These are phyloP conservation scores for Penaeus indicus DNA, from an alignment of 1,140 invertebrate species.

Conservation along the genomic window DNA sequence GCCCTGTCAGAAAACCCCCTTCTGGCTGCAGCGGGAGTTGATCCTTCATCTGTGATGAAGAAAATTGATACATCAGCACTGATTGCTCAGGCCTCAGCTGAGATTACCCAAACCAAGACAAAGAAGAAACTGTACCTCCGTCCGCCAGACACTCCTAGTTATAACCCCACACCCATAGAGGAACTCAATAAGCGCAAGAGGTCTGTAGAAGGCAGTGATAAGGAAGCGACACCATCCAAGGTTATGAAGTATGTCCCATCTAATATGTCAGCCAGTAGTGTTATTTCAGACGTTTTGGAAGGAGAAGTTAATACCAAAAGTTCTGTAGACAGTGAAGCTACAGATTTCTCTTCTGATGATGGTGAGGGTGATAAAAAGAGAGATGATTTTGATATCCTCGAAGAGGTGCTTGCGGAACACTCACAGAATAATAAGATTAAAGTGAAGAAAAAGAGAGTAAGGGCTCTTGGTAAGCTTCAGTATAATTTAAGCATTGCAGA, in stretches of 20 bases:
- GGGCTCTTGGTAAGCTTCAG: constrained; percentile 41
- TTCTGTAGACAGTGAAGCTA: constrained; percentile 66
- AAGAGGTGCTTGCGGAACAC: constrained; percentile 68
- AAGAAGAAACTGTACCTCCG: constrained; percentile 61
- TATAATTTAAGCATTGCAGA: constrained; percentile 45
- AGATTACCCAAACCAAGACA: constrained; percentile 66
- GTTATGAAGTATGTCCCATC: constrained; percentile 48
- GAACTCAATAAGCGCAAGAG: constrained; percentile 73
- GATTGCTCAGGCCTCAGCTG: constrained; percentile 70
- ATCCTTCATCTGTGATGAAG: constrained; percentile 68
- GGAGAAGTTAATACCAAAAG: constrained; percentile 7
- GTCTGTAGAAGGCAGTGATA: constrained; percentile 19
- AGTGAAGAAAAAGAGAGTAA: constrained; percentile 53
- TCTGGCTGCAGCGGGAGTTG: constrained; percentile 67
- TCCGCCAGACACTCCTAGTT: constrained; percentile 70
- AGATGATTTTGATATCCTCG: constrained; percentile 71
- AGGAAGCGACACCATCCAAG: constrained; percentile 39
- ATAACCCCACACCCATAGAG: constrained; percentile 77
- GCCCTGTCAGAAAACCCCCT: constrained; percentile 71
- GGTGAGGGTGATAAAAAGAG: constrained; percentile 46
- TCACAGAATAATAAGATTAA: constrained; percentile 63
- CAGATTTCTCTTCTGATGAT: constrained; percentile 69
- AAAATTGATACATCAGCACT: constrained; percentile 62
- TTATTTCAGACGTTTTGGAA: background rate
- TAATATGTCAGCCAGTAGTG: background rate